phyloP scores from a whole-genome alignment of 2,113 vertebrate genomes.

The Cranoglanis bouderius region DNA sequence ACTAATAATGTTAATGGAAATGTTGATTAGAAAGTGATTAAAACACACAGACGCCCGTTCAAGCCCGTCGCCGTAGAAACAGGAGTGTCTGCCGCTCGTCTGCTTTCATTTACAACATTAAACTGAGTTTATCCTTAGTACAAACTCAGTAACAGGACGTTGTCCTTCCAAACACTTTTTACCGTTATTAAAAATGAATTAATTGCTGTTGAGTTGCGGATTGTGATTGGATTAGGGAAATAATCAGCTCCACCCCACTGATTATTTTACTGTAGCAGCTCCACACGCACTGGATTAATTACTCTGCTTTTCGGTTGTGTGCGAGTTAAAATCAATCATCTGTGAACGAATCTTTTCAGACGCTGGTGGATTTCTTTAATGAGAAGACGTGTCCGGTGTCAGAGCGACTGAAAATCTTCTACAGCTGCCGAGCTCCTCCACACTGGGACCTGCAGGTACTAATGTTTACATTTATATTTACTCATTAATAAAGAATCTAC shows the following conservation, averaged over 20 bases:
- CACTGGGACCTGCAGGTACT: slow-evolving; percentile 88
- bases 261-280: not conserved
- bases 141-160: too few relatives aligned
- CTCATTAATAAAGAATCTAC: not conserved
- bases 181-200: too few relatives aligned
- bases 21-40: not conserved
- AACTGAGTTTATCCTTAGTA: too few relatives aligned
- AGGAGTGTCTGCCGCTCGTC: not conserved
- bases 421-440: slow-evolving; percentile 86
- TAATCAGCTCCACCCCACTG: not conserved
- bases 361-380: slow-evolving; percentile 88
- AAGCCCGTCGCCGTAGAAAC: not conserved
- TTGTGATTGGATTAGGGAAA: not conserved
- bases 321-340: not conserved
- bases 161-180: not conserved
- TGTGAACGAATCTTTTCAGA: slow-evolving; percentile 53
- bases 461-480: not conserved
- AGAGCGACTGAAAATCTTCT: slow-evolving; percentile 93
- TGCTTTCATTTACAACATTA: too few relatives aligned
- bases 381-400: slow-evolving; percentile 72
- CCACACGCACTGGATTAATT: not conserved
- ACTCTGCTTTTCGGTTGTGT: too few relatives aligned
- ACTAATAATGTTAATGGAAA: not conserved
- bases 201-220: not conserved
- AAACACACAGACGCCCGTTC: not conserved